phyloP scores from a whole-genome alignment of 1,140 invertebrate species.

The Heterodera schachtii region DNA sequence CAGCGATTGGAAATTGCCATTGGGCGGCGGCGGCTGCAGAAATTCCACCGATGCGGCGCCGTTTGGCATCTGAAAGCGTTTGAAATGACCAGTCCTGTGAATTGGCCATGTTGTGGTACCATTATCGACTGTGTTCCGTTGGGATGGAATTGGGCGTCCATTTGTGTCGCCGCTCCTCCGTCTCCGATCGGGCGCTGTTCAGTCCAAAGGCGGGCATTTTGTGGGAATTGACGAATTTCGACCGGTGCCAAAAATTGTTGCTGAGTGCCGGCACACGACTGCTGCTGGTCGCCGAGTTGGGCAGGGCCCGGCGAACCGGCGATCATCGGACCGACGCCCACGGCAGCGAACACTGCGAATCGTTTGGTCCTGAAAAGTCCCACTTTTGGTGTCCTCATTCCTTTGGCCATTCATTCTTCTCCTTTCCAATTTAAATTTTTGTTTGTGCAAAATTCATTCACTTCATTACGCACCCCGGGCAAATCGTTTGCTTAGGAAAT shows the following conservation, averaged over 20 bases:
- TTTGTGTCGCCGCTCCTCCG: neutral
- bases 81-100: neutral
- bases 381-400: neutral
- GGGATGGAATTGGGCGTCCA: conserved; percentile 15
- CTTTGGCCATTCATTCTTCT: neutral
- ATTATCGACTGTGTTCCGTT: conserved; percentile 3
- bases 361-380: conserved; percentile 29
- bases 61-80: neutral
- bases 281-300: conserved; percentile 14
- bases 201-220: conserved; percentile 23
- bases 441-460: neutral
- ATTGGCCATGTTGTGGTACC: neutral
- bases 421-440: neutral
- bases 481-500: neutral
- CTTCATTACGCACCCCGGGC: neutral
- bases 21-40: neutral
- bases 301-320: conserved; percentile 25
- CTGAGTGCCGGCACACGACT: neutral
- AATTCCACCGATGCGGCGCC: neutral
- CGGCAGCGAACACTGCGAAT: conserved; percentile 31
- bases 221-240: conserved; percentile 33
- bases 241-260: conserved; percentile 27
- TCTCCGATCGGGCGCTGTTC: neutral
- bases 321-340: conserved; percentile 29
- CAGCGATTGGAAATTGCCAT: conserved; percentile 6